Conservation (phyloP, 1,140 invertebrate genomes). For the Hirudo medicinalis region DNA sequence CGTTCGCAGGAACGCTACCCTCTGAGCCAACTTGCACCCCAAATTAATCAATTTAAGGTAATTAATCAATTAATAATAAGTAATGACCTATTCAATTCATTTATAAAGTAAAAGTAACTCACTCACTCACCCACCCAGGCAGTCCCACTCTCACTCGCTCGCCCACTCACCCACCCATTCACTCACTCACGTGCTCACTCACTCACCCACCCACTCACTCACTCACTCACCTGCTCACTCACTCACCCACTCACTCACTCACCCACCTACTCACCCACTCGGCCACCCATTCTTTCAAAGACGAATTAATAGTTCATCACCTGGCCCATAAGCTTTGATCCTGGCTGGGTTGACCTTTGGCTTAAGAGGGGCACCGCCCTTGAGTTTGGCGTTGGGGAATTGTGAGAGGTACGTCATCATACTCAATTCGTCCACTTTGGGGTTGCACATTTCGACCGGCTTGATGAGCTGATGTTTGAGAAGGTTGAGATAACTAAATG, state of each 20-base stretch:
- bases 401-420: slow-evolving; percentile 94
- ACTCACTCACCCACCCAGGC: too few species aligned
- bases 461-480: slow-evolving; percentile 57
- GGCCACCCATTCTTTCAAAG: neutral
- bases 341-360: slow-evolving; percentile 57
- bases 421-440: slow-evolving; percentile 79
- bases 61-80: too few species aligned
- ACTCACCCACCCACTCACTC: neutral
- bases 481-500: slow-evolving; percentile 37
- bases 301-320: slow-evolving; percentile 3
- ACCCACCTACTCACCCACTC: neutral
- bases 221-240: neutral
- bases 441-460: slow-evolving; percentile 81
- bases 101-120: too few species aligned
- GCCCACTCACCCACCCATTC: too few species aligned
- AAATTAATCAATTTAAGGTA: too few species aligned
- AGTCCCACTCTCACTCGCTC: too few species aligned
- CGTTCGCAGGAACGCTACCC: too few species aligned
- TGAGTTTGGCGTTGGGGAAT: slow-evolving; percentile 76
- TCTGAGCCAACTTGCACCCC: too few species aligned
- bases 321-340: slow-evolving; percentile 13
- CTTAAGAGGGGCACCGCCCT: slow-evolving; percentile 63
- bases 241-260: neutral
- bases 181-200: too few species aligned
- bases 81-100: too few species aligned